Evolutionary conservation across 2,113 vertebrate species (phyloP).

Genomic region (Arizona elegans): DNA sequence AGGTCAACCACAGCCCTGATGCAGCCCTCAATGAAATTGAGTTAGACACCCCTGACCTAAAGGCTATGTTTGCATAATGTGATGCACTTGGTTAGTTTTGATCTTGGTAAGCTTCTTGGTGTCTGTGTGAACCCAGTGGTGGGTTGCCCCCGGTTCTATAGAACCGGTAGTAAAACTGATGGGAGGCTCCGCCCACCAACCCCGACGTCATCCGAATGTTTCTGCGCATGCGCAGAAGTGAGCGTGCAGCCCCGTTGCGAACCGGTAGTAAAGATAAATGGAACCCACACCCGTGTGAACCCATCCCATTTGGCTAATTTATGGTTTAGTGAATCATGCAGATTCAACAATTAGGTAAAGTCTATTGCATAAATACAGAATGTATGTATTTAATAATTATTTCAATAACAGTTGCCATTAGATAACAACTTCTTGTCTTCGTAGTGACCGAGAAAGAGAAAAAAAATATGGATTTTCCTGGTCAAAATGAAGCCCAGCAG

Average conservation of each 20-base stretch:
- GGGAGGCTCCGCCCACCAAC: no score
- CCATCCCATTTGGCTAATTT: background rate
- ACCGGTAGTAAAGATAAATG: no score
- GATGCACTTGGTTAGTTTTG: background rate
- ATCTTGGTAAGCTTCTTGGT: background rate
- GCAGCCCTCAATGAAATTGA: no score
- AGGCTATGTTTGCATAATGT: background rate
- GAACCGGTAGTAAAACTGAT: no score
- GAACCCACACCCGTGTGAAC: background rate
- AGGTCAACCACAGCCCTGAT: no score
- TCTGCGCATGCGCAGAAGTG: no score
- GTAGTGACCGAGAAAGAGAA: background rate
- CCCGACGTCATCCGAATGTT: no score
- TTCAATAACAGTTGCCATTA: background rate
- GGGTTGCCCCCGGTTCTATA: no score
- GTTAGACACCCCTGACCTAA: background rate
- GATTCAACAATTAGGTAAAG: background rate
- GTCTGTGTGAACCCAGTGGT: background rate
- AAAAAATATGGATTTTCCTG: background rate
- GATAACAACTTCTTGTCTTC: background rate
- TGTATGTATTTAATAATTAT: background rate
- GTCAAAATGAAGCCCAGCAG: background rate
- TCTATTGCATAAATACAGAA: background rate
- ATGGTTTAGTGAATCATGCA: background rate
- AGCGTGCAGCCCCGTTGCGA: no score